A percentile compares a stretch with the other conserved stretches of the same genome.
phyloP scores from a whole-genome alignment of 2,888 invertebrate genomes.

The Zhuqinia jingwanae region DNA sequence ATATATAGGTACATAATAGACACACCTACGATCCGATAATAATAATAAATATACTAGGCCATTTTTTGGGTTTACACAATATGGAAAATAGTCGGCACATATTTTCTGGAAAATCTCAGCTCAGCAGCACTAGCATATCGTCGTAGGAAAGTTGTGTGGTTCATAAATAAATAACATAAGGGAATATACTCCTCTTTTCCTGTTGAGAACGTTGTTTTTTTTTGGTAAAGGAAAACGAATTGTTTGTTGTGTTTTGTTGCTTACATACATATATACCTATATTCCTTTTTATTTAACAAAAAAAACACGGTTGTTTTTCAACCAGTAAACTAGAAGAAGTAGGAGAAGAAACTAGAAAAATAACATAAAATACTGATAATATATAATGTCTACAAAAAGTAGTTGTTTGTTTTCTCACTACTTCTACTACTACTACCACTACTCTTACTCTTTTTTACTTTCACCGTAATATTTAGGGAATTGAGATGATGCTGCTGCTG shows the following conservation, averaged over 20 bases:
- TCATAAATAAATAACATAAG: slow-evolving; percentile 61
- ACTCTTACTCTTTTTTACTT: too few relatives aligned
- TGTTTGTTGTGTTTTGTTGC: not conserved
- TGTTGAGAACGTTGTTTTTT: slow-evolving; percentile 43
- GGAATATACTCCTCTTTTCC: slow-evolving; percentile 1
- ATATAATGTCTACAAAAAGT: not conserved
- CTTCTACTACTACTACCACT: too few relatives aligned
- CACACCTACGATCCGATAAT: not conserved
- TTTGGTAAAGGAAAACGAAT: slow-evolving; percentile 11
- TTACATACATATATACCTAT: too few relatives aligned
- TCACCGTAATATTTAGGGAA: slow-evolving; percentile 30
- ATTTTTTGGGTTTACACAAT: slow-evolving; percentile 10
- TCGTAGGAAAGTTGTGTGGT: slow-evolving; percentile 9
- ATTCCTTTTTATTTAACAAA: not conserved
- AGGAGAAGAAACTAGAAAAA: not conserved
- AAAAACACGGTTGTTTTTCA: not conserved
- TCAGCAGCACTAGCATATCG: not conserved
- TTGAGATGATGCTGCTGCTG: not conserved
- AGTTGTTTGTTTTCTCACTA: slow-evolving; percentile 18
- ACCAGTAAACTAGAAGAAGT: not conserved
- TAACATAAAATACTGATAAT: not conserved
- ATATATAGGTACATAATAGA: too few relatives aligned
- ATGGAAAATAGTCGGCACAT: not conserved
- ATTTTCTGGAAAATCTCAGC: slow-evolving; percentile 46
- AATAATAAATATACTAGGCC: not conserved